Percentiles rank a stretch among this genome's conserved stretches.
These are phyloP conservation scores for Actinostola sp. DNA, from an alignment of 92 coral and sea anemone genomes.

Conservation along the genomic window DNA sequence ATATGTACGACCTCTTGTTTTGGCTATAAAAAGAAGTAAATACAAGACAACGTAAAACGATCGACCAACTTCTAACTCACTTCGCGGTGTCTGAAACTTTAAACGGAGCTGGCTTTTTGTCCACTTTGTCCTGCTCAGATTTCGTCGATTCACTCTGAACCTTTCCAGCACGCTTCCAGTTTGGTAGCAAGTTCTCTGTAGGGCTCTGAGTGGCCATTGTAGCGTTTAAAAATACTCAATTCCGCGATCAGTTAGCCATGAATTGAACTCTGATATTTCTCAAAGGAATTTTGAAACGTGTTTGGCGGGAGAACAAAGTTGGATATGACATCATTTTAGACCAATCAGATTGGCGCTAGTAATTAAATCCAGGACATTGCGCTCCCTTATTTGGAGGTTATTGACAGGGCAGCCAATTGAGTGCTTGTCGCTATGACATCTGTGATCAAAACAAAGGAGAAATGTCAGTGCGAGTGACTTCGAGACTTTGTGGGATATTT, in stretches of 20 bases:
- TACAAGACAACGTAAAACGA: background rate
- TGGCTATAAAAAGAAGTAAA: background rate
- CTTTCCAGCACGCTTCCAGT: constrained; percentile 80
- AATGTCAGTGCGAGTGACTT: constrained; percentile 16
- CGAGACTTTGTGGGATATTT: constrained; percentile 18
- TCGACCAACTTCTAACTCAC: constrained; percentile 45
- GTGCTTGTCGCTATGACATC: constrained; percentile 78
- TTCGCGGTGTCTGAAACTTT: constrained; percentile 92
- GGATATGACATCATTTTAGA: constrained; percentile 65
- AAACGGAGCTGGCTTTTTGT: constrained; percentile 72
- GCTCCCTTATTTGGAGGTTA: constrained; percentile 65
- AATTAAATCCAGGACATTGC: constrained; percentile 35
- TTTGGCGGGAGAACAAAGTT: constrained; percentile 67
- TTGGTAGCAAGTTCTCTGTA: constrained; percentile 67
- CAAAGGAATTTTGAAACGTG: constrained; percentile 71
- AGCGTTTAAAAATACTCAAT: constrained; percentile 2
- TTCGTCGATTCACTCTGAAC: constrained; percentile 68
- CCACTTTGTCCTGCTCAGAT: constrained; percentile 85
- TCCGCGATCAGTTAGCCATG: constrained; percentile 6
- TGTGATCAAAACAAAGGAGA: constrained; percentile 9
- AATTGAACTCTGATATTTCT: constrained; percentile 36
- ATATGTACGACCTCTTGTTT: constrained; percentile 23
- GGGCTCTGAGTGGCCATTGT: constrained; percentile 90
- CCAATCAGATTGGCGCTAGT: constrained; percentile 61
- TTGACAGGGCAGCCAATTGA: constrained; percentile 37